Evolutionary conservation across 2,888 invertebrate species (phyloP), one percentile per base, ranked within the genome.

Genomic region (Stenchaetothrips biformis): DNA sequence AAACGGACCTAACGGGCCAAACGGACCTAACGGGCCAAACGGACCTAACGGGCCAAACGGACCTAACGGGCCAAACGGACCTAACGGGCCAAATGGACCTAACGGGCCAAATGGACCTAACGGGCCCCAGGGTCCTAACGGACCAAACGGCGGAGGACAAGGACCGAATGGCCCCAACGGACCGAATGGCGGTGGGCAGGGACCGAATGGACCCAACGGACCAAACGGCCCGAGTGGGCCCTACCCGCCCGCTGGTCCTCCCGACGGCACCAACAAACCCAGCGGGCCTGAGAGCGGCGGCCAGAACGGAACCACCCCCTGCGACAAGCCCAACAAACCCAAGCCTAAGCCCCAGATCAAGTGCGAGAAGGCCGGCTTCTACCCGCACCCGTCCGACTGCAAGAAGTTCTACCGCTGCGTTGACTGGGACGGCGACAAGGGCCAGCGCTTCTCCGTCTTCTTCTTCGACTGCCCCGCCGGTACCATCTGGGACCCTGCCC

Each of bases 331-430:
- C 81, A 79, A 81, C 37, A 79, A 78, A 80, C 77, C 81, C 79
- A 53, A 82, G 82, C 77, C 81, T 81, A 79, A 82, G 6, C 59
- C 80, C 13, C 80, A 83, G 82, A 82, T 85, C 84, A 82, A 84
- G 82, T 93, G 93, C 85, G 87, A 86, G n/a, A 86, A 87, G 82
- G 92, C 93, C 85, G 95, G 95, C 79, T 95, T 93, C 86, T 89
- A 92, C 84, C 90, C 91, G 18, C 91, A 94, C 86, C 88, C 89
- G 67, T 87, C 87, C 78, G 90, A 94, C 84, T 95, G 94, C 85
- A 91, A 89, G 81, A 93, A 92, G 85, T 95, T 94, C 87, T 93
- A 93, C 85, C 89, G 94, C 83, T 95, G 95, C 86, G 93, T 94
- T 11, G 90, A 90, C 85, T 90, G 90, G 89, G 89, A 89, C 84